Evolutionary conservation across 2,797 vertebrate species (phyloP).

Genomic region (Gallinago stenura): DNA sequence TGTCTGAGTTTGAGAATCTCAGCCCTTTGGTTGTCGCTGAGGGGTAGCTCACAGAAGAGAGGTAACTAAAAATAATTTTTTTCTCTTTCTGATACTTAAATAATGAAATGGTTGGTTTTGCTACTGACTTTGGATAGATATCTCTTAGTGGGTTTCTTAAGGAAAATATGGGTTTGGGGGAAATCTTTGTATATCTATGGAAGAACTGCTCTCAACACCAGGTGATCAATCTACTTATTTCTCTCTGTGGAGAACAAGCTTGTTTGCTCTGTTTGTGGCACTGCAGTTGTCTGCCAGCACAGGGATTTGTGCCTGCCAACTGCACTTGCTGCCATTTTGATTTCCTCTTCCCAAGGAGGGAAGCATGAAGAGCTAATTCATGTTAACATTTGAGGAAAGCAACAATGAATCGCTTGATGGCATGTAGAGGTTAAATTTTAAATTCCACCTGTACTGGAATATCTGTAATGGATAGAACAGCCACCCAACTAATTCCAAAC

Average conservation of each 20-base stretch:
- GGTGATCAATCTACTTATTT: not conserved
- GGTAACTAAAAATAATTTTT: not conserved
- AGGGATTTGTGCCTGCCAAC: not conserved
- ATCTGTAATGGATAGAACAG: not conserved
- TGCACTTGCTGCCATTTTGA: not conserved
- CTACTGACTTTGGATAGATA: not conserved
- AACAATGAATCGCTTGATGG: not conserved
- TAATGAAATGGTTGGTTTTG: not conserved
- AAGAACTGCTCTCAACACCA: not conserved
- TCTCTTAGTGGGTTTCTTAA: not conserved
- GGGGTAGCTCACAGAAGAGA: not conserved
- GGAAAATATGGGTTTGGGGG: fast-evolving
- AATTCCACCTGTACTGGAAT: not conserved
- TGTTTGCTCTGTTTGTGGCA: not conserved
- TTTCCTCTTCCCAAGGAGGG: not conserved
- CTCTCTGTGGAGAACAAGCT: not conserved
- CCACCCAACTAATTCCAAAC: not conserved
- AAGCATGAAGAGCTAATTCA: not conserved
- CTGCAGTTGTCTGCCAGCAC: fast-evolving
- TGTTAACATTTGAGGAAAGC: not conserved
- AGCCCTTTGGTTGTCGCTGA: not conserved
- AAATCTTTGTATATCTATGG: not conserved
- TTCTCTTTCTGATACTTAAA: not conserved
- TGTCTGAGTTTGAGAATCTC: not conserved
- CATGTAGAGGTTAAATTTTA: not conserved